These are phyloP conservation scores for Tenebrio molitor DNA, from an alignment of 1,140 invertebrate species.

Conservation along the genomic window DNA sequence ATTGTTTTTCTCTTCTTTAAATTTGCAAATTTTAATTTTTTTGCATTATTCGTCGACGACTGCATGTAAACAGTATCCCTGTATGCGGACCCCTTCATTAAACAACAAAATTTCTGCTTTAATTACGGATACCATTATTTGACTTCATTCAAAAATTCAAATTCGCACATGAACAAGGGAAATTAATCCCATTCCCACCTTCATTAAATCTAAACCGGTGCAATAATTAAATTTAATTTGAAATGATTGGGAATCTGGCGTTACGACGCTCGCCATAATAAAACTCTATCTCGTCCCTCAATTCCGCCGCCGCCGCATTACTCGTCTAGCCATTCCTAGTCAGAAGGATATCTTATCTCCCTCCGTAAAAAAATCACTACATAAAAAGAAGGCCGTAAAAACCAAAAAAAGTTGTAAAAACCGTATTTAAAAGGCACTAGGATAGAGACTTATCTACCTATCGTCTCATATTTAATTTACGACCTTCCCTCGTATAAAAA, in stretches of 20 bases:
- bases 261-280: slow-evolving; percentile 7
- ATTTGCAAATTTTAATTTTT: no score
- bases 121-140: slow-evolving; percentile 19
- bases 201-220: slow-evolving; percentile 2
- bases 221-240: slow-evolving; percentile 12
- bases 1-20: no score
- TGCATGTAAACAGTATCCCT: slow-evolving; percentile 6
- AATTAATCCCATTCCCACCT: slow-evolving; percentile 7
- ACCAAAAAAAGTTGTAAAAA: slow-evolving; percentile 32
- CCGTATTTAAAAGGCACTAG: slow-evolving; percentile 35
- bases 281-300: slow-evolving; percentile 5
- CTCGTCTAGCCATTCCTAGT: slow-evolving; percentile 29
- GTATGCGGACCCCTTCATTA: not conserved
- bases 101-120: slow-evolving; percentile 11
- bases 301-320: not conserved
- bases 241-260: slow-evolving; percentile 14
- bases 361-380: slow-evolving; percentile 25
- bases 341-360: slow-evolving; percentile 16
- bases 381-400: slow-evolving; percentile 27
- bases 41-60: no score
- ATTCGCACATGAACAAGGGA: not conserved
- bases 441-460: slow-evolving; percentile 35
- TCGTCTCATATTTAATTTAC: slow-evolving; percentile 35
- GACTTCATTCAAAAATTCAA: slow-evolving; percentile 2
- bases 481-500: slow-evolving; percentile 9